A percentile compares a stretch with the other conserved stretches of the same genome.
phyloP scores from a whole-genome alignment of 2,888 invertebrate genomes.

The Philaethria dido region DNA sequence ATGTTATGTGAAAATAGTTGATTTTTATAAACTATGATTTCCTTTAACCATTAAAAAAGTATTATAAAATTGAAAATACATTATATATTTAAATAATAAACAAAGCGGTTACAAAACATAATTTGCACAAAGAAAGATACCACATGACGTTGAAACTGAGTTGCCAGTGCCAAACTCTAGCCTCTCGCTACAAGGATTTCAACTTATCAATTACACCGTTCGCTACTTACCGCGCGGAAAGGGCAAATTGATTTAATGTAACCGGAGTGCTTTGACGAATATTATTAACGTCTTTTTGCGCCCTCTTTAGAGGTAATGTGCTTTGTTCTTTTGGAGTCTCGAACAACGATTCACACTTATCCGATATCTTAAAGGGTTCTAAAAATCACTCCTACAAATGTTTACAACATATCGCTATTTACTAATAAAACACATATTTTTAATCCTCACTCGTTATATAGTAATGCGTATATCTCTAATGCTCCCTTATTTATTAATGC shows the following conservation, averaged over 20 bases:
- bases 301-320: constrained; percentile 76
- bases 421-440: not conserved
- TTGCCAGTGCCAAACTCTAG: constrained; percentile 76
- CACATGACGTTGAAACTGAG: constrained; percentile 43
- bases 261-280: constrained; percentile 84
- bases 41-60: too few relatives aligned
- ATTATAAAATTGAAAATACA: not conserved
- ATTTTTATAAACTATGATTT: too few relatives aligned
- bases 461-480: too few relatives aligned
- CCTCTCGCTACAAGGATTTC: constrained; percentile 82
- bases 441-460: too few relatives aligned
- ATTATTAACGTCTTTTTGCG: constrained; percentile 84
- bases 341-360: constrained; percentile 81
- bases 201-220: constrained; percentile 84
- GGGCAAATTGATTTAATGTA: constrained; percentile 85
- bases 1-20: too few relatives aligned
- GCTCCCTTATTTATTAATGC: too few relatives aligned
- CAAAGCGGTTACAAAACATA: constrained; percentile 32
- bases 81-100: not conserved
- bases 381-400: constrained; percentile 8
- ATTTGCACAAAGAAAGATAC: constrained; percentile 43
- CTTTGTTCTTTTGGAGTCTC: constrained; percentile 80
- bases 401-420: not conserved
- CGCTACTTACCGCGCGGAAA: constrained; percentile 84
- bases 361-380: constrained; percentile 52